Percentiles rank a stretch among this genome's conserved stretches.
Conservation (phyloP, 2,797 vertebrate species). For the Enoplosus armatus region DNA sequence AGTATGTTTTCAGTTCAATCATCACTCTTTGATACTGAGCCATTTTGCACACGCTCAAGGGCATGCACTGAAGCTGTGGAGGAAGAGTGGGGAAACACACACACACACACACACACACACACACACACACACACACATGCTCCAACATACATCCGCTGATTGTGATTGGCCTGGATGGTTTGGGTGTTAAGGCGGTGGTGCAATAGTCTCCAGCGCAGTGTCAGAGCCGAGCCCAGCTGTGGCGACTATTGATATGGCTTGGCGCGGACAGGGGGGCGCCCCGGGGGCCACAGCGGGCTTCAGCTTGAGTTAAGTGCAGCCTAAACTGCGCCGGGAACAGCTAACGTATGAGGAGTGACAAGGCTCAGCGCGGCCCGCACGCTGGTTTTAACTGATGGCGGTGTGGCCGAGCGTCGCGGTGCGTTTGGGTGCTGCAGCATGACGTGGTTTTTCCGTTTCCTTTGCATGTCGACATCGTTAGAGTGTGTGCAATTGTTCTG, state of each 20-base stretch:
- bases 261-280: slow-evolving; percentile 74
- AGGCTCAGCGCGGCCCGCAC: slow-evolving; percentile 59
- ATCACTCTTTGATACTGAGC: slow-evolving; percentile 80
- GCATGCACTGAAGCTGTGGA: slow-evolving; percentile 69
- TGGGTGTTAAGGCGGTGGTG: slow-evolving; percentile 69
- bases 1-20: slow-evolving; percentile 79
- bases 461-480: too few species aligned
- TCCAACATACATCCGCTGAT: slow-evolving; percentile 59
- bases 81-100: slow-evolving; percentile 68
- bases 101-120: slow-evolving; percentile 37
- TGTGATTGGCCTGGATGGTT: slow-evolving; percentile 79
- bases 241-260: slow-evolving; percentile 78
- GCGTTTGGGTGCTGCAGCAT: not conserved
- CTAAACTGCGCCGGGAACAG: slow-evolving; percentile 64
- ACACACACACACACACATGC: slow-evolving; percentile 34
- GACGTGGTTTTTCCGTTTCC: not conserved
- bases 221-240: slow-evolving; percentile 67
- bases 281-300: slow-evolving; percentile 69
- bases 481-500: too few species aligned
- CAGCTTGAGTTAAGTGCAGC: slow-evolving; percentile 74
- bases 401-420: slow-evolving; percentile 7
- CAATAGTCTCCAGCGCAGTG: slow-evolving; percentile 71
- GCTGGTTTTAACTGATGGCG: slow-evolving; percentile 65
- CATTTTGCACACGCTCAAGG: slow-evolving; percentile 78
- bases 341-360: slow-evolving; percentile 59